Percentiles rank a stretch among this genome's conserved stretches.
phyloP scores from a whole-genome alignment of 2,113 vertebrate genomes.

The Grammomys surdaster region DNA sequence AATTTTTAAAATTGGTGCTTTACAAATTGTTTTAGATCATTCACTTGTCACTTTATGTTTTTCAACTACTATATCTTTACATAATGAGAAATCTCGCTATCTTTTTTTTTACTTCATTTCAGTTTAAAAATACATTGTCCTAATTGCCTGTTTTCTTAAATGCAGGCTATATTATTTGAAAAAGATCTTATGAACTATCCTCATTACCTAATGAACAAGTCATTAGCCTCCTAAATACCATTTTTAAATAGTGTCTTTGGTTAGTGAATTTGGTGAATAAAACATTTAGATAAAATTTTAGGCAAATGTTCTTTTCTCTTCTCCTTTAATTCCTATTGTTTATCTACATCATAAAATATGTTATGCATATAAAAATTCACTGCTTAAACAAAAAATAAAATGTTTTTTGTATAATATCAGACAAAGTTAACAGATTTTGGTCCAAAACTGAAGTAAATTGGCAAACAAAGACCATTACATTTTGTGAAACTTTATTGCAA shows the following conservation, averaged over 20 bases:
- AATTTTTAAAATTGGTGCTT: neutral
- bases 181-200: conserved; percentile 3
- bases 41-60: neutral
- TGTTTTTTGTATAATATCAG: conserved; percentile 13
- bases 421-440: conserved; percentile 34
- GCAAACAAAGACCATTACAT: conserved; percentile 2
- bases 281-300: conserved; percentile 48
- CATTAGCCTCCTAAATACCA: neutral
- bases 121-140: conserved; percentile 10
- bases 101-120: conserved; percentile 65
- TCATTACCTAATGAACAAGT: neutral
- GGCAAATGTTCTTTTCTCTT: neutral
- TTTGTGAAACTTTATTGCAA: conserved; percentile 58
- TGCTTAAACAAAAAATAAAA: neutral
- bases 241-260: neutral
- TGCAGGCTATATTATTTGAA: conserved; percentile 12
- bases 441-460: conserved; percentile 58
- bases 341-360: conserved; percentile 23
- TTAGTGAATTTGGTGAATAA: neutral
- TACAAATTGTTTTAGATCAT: conserved; percentile 50
- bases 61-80: neutral
- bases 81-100: neutral
- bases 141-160: conserved; percentile 40
- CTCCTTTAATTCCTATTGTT: conserved; percentile 1
- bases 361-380: conserved; percentile 6